A percentile compares a stretch with the other conserved stretches of the same genome.
Conservation (phyloP, 2,797 vertebrate genomes). For the Sylvia borin region DNA sequence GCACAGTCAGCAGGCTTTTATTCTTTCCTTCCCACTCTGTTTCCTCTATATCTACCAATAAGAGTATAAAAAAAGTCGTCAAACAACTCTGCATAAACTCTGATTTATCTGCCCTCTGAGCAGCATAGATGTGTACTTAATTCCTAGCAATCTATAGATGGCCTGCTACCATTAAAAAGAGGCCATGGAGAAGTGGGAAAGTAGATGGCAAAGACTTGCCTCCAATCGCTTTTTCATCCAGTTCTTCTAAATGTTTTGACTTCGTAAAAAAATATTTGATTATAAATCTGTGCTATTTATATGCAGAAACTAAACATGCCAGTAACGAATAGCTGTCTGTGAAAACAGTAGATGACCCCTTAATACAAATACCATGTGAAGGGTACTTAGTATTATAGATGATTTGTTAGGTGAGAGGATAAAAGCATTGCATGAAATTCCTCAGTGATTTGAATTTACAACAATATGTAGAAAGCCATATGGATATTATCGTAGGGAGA, state of each 20-base stretch:
- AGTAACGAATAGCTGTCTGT: constrained; percentile 49
- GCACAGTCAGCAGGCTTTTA: constrained; percentile 1
- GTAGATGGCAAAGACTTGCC: neutral
- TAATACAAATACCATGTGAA: constrained; percentile 46
- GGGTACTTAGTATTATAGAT: constrained; percentile 31
- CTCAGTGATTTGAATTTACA: constrained; percentile 21
- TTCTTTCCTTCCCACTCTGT: neutral
- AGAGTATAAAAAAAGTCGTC: neutral
- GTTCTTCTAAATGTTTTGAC: constrained; percentile 60
- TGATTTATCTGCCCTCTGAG: neutral
- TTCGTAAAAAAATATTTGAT: constrained; percentile 37
- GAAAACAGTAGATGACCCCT: constrained; percentile 49
- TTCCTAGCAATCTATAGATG: neutral
- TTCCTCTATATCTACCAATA: neutral
- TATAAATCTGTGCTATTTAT: constrained; percentile 54
- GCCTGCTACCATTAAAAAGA: constrained; percentile 5
- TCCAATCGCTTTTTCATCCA: constrained; percentile 52
- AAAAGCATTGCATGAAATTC: constrained; percentile 43
- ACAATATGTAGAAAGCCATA: neutral
- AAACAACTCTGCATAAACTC: neutral
- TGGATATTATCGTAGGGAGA: neutral
- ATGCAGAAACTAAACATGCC: constrained; percentile 42
- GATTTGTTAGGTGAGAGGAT: constrained; percentile 46
- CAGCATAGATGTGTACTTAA: neutral
- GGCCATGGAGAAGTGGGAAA: neutral